Conservation (phyloP, 2,113 vertebrate species). For the Hypanus sabinus region DNA sequence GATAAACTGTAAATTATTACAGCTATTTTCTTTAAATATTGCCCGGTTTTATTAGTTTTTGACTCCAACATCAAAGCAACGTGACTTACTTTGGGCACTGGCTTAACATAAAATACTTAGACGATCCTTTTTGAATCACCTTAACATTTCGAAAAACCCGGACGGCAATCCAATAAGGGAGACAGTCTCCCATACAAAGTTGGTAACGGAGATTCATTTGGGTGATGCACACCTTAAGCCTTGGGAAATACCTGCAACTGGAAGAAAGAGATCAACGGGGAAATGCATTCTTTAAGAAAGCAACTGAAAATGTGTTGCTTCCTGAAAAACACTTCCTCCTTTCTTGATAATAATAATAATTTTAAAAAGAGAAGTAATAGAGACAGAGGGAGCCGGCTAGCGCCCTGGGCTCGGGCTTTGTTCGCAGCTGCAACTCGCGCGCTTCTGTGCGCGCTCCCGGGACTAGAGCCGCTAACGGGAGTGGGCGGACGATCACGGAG, state of each 20-base stretch:
- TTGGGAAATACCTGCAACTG: constrained; percentile 17
- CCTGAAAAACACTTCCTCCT: constrained; percentile 13
- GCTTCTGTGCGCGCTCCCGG: background rate
- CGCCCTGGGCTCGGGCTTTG: background rate
- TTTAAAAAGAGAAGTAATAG: background rate
- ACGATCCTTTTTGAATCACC: background rate
- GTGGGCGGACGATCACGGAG: background rate
- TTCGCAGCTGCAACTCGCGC: constrained; percentile 12
- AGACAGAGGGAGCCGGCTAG: background rate
- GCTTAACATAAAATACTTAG: background rate
- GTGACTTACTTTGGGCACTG: background rate
- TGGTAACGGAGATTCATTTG: background rate
- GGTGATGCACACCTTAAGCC: background rate
- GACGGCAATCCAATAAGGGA: background rate
- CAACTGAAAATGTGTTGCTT: background rate
- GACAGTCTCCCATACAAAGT: background rate
- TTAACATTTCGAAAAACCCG: background rate
- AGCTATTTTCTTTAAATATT: background rate
- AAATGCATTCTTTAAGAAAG: background rate
- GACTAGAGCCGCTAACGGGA: constrained; percentile 12
- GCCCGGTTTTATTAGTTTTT: background rate
- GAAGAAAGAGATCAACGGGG: background rate
- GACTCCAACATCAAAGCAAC: background rate
- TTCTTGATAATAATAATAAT: background rate
- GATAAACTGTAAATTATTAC: background rate